Evolutionary conservation across 2,888 invertebrate species (phyloP).

Genomic region (Acanthosepion lycidas): DNA sequence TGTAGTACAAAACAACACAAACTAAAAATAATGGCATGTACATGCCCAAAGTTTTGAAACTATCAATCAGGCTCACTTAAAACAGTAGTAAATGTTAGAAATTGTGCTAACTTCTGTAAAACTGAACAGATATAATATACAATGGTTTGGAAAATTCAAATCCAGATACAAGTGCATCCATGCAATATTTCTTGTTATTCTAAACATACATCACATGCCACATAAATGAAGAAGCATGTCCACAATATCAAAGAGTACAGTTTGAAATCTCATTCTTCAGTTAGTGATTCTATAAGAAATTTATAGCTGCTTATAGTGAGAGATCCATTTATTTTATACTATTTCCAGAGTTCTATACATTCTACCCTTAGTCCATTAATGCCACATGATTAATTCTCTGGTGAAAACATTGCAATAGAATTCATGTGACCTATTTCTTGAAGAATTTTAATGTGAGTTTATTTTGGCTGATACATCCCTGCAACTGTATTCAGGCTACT

Average conservation of each 20-base stretch:
- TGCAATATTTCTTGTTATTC: no score
- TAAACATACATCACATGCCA: not conserved
- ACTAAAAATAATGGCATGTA: not conserved
- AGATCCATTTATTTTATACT: not conserved
- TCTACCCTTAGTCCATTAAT: not conserved
- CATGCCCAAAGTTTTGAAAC: not conserved
- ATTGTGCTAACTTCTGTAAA: not conserved
- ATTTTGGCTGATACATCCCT: no score
- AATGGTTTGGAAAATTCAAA: no score
- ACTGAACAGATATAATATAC: not conserved
- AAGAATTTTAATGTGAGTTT: no score
- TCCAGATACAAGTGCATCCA: no score
- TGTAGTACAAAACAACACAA: not conserved
- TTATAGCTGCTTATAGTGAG: not conserved
- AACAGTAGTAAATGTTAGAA: not conserved
- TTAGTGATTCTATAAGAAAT: not conserved
- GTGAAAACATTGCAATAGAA: no score
- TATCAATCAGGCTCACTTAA: not conserved
- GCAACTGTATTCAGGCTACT: no score
- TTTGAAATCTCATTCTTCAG: not conserved
- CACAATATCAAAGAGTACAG: not conserved
- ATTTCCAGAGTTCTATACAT: not conserved
- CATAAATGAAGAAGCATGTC: not conserved
- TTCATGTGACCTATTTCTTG: no score
- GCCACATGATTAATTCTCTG: no score